Base-by-base conservation (phyloP, 1,140 invertebrate species). In the Aporrectodea caliginosa region DNA sequence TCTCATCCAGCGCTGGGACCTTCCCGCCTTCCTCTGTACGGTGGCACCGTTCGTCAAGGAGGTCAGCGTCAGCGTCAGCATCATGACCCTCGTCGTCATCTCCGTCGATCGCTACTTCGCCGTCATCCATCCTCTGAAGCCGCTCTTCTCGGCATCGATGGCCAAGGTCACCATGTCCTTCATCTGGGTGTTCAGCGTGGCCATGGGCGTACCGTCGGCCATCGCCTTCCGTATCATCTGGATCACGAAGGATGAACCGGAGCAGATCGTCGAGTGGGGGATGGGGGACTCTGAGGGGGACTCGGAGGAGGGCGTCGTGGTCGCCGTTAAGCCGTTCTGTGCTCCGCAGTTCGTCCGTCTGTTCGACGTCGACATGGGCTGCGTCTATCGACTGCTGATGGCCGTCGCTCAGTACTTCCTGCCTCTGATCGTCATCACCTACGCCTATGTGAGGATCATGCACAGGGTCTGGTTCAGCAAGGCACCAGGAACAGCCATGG, bases 21-120 rank as follows among this genome's bases (percentile, higher is more conserved):
- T 94, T n/a, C 93, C 93, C 0, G 86, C 92, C 82, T 93, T 94
- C 85, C 93, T 94, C 92, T 95, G 94, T 85, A 90, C 92, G 0
- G 92, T 94, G 84, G 94, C 93, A 82, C 93, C 93, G 0, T 94
- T 94, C 85, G 92, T 94, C 0, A 94, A 75, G 73, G 73, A 80
- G 74, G 84, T 94, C 0, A 93, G 92, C 80, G 93, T 94, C 0
- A 94, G 93, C 84, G 93, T 94, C 16, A 93, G 92, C 73, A 92
- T 95, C 14, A 94, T 94, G 83, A 94, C 93, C 0, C 87, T 95
- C 30, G 93, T 92, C 2, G 93, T 93, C 77, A 94, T 94, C 69
- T 92, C 93, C 1, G 90, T 94, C 68, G 93, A 94, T 87, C 89
- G 93, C 16, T 93, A 93, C 81, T 84, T 85, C 80, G 93, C 94